phyloP scores from a whole-genome alignment of 2,797 vertebrate species.

The Micromesistius poutassou region DNA sequence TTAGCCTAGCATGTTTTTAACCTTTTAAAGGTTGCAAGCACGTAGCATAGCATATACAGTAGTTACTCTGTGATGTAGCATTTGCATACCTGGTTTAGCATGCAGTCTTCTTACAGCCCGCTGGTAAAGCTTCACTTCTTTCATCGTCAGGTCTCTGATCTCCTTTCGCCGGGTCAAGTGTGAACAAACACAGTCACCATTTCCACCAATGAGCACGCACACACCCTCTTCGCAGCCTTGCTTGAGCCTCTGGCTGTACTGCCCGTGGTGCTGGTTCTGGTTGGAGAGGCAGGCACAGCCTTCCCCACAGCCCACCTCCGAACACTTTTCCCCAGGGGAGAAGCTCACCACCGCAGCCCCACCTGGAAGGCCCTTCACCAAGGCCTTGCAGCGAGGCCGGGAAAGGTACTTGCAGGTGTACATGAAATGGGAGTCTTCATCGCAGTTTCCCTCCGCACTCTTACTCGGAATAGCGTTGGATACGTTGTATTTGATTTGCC shows the following conservation, averaged over 20 bases:
- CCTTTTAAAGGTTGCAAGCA: background rate
- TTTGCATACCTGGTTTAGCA: conserved; percentile 41
- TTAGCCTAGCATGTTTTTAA: background rate
- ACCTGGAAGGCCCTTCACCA: conserved; percentile 15
- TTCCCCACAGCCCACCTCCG: conserved; percentile 30
- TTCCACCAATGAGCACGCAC: conserved; percentile 23
- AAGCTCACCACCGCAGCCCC: conserved; percentile 47
- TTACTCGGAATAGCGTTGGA: conserved; percentile 23
- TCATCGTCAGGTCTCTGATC: conserved; percentile 51
- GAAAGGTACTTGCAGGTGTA: conserved; percentile 47
- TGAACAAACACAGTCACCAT: conserved; percentile 41
- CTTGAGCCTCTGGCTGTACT: conserved; percentile 34
- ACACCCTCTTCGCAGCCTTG: conserved; percentile 44
- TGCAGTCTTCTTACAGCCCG: conserved; percentile 47
- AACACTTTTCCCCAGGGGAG: conserved; percentile 43
- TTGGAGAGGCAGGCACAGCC: conserved; percentile 43
- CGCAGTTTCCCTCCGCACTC: conserved; percentile 24
- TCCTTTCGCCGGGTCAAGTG: conserved; percentile 55
- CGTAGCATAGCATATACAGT: background rate
- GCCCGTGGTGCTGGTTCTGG: conserved; percentile 5
- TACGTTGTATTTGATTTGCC: conserved; percentile 32
- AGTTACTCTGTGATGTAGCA: background rate
- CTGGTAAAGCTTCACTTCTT: conserved; percentile 51
- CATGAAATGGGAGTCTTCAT: conserved; percentile 20
- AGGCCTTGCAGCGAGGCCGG: conserved; percentile 37